These are phyloP conservation scores for Formica exsecta DNA, from an alignment of 1,140 invertebrate genomes.

Conservation along the genomic window DNA sequence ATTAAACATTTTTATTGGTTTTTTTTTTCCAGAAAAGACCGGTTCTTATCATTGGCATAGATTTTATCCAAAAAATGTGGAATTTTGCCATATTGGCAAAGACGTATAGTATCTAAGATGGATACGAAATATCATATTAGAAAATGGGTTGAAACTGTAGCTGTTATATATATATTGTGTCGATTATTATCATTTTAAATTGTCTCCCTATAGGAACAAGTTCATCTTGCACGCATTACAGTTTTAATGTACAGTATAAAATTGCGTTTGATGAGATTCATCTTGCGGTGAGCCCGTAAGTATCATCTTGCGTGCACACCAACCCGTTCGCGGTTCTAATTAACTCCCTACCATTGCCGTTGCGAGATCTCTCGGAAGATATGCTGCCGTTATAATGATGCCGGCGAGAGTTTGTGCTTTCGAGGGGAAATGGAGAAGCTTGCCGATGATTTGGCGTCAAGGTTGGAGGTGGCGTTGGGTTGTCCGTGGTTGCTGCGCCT, in stretches of 20 bases:
- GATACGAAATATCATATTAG: not conserved
- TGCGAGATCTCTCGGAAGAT: slow-evolving; percentile 81
- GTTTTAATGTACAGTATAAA: slow-evolving; percentile 46
- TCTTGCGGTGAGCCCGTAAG: slow-evolving; percentile 59
- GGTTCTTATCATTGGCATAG: too few relatives aligned
- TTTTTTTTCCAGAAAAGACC: too few relatives aligned
- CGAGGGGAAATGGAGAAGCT: slow-evolving; percentile 90
- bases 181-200: slow-evolving; percentile 32
- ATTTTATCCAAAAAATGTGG: too few relatives aligned
- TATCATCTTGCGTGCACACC: slow-evolving; percentile 59
- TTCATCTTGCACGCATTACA: slow-evolving; percentile 22
- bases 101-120: not conserved
- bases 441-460: slow-evolving; percentile 88
- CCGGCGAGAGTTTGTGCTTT: slow-evolving; percentile 89
- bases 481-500: slow-evolving; percentile 86
- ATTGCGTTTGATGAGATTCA: slow-evolving; percentile 61
- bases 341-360: slow-evolving; percentile 79
- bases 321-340: slow-evolving; percentile 68
- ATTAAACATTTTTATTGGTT: too few relatives aligned
- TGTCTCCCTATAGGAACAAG: not conserved
- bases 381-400: slow-evolving; percentile 85
- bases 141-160: slow-evolving; percentile 1
- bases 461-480: slow-evolving; percentile 85
- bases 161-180: not conserved
- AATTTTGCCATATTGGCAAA: too few relatives aligned